These are phyloP conservation scores for Celastrina argiolus DNA, from an alignment of 2,888 invertebrate species.

Conservation along the genomic window DNA sequence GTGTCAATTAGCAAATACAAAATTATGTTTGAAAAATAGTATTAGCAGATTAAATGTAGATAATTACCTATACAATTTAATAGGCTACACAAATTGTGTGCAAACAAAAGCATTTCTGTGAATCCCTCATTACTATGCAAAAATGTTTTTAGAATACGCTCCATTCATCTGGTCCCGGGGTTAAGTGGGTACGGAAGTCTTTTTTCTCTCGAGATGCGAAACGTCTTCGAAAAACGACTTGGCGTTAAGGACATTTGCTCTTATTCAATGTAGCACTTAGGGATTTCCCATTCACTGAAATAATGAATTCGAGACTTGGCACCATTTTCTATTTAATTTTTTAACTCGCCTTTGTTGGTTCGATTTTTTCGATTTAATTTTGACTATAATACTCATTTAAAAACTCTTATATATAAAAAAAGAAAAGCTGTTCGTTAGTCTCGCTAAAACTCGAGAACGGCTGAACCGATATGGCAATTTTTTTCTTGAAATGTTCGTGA, in stretches of 20 bases:
- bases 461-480: too few relatives aligned
- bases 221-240: constrained; percentile 69
- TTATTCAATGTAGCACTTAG: constrained; percentile 54
- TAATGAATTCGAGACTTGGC: constrained; percentile 11
- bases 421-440: too few relatives aligned
- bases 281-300: constrained; percentile 26
- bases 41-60: too few relatives aligned
- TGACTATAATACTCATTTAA: too few relatives aligned
- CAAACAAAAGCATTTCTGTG: constrained; percentile 14
- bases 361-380: neutral
- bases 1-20: too few relatives aligned
- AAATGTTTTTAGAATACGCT: constrained; percentile 37
- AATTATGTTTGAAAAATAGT: neutral
- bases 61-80: too few relatives aligned
- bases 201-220: constrained; percentile 66
- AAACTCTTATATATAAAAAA: too few relatives aligned
- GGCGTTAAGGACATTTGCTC: constrained; percentile 58
- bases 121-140: neutral
- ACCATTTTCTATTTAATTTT: constrained; percentile 34
- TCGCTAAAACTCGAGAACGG: too few relatives aligned
- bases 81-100: neutral
- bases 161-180: constrained; percentile 52
- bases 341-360: constrained; percentile 2
- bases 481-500: too few relatives aligned
- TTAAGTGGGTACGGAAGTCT: constrained; percentile 70